Percentiles rank a stretch among this genome's conserved stretches.
Conservation (phyloP, 2,797 vertebrate genomes). For the Limnodromus scolopaceus region DNA sequence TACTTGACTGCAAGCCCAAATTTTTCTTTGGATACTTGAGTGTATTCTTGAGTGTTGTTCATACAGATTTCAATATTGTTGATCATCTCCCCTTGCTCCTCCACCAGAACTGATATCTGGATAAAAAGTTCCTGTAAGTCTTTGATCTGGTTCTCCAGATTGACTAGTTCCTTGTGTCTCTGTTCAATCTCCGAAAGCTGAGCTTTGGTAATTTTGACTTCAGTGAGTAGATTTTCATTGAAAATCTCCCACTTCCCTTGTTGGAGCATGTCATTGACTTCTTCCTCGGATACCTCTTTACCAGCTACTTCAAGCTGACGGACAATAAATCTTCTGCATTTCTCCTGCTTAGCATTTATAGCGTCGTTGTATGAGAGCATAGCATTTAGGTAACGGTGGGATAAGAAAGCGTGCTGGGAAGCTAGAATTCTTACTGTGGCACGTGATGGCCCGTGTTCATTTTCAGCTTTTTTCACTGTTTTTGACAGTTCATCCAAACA, state of each 20-base stretch:
- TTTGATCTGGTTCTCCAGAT: slow-evolving; percentile 91
- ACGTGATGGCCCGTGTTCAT: slow-evolving; percentile 78
- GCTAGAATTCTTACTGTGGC: slow-evolving; percentile 85
- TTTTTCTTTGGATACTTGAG: slow-evolving; percentile 85
- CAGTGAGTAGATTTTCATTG: slow-evolving; percentile 92
- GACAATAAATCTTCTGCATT: slow-evolving; percentile 91
- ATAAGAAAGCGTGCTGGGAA: slow-evolving; percentile 84
- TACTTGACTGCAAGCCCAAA: slow-evolving; percentile 90
- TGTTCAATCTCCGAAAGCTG: slow-evolving; percentile 94
- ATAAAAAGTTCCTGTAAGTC: slow-evolving; percentile 91
- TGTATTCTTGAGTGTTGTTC: slow-evolving; percentile 87
- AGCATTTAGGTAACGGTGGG: slow-evolving; percentile 84
- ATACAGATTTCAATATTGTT: slow-evolving; percentile 91
- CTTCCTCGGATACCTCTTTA: slow-evolving; percentile 87
- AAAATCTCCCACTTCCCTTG: slow-evolving; percentile 96
- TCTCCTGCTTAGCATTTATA: slow-evolving; percentile 89
- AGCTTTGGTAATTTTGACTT: slow-evolving; percentile 88
- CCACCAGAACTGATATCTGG: slow-evolving; percentile 90
- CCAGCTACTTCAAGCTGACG: slow-evolving; percentile 93
- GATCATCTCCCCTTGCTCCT: slow-evolving; percentile 89
- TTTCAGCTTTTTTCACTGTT: slow-evolving; percentile 82
- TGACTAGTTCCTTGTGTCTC: slow-evolving; percentile 91
- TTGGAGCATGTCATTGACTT: slow-evolving; percentile 90
- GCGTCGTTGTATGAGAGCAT: slow-evolving; percentile 89
- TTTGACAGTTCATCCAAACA: slow-evolving; percentile 84